Base-by-base conservation (phyloP, 2,888 invertebrate species). In the Limnephilus lunatus region DNA sequence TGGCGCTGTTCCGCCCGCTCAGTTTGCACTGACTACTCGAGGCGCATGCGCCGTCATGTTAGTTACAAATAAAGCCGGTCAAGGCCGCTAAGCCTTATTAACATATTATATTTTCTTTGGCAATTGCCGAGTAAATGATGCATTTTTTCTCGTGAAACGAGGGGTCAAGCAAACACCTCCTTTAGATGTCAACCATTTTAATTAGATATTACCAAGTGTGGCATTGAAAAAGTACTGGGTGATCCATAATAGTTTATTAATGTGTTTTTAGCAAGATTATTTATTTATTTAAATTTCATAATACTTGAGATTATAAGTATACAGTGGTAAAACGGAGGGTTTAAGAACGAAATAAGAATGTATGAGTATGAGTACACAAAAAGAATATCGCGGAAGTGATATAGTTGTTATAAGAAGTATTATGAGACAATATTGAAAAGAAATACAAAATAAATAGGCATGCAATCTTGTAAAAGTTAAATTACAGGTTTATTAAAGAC, bases 11-110 rank as follows among this genome's bases (percentile, higher is more conserved):
- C n/a, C 48, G 81, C 91, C 82, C 88, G 91, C 88, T 87, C 82
- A 48, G 32, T 87, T 87, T 44, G 88, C 86, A 91, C 91, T 91
- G 91, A 81, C 87, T 19, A 32, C 15, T 1, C 44, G 9, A 14
- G n/a, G 44, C 89, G 89, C 89, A 81, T 81, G 87, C 88, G 91
- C 44, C 30, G 83, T 82, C 35, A 85, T 86, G 91, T 81, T 44
- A 68, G 80, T 81, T 48, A 81, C 48, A 53, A 31, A 44, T 44
- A 48, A 91, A 25, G n/a, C 81, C 81, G 91, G 91, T 91, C 91
- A 91, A 91, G 91, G 91, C 44, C 91, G 82, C 32, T 30, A 7
- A 68, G 68, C 39, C 2, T 44, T 44, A 44, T 83, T 83, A 31
- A 9, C 83, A 35, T 68, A 68, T 68, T 39, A 32, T 68, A 68